phyloP scores from a whole-genome alignment of 1,140 invertebrate genomes.

The Tetraneura akinire region DNA sequence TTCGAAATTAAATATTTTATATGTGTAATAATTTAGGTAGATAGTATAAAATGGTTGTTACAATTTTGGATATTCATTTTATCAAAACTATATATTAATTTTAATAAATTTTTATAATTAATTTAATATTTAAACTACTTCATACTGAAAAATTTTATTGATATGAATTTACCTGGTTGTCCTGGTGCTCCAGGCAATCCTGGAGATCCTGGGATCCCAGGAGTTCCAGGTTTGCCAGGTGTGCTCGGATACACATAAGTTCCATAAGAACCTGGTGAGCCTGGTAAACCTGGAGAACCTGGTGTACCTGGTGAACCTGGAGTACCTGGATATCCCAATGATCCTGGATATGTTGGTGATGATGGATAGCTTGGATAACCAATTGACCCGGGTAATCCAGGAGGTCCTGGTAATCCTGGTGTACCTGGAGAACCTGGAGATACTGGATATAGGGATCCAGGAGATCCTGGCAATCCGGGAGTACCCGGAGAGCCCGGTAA shows the following conservation, averaged over 20 bases:
- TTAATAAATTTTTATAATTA: too few species aligned
- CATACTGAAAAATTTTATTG: too few species aligned
- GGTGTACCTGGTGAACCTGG: slow-evolving; percentile 54
- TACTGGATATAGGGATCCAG: not conserved
- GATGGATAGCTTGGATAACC: not conserved
- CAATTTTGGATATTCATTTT: too few species aligned
- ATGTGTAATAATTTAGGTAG: too few species aligned
- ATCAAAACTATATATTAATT: too few species aligned
- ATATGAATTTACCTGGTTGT: not conserved
- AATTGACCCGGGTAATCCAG: slow-evolving; percentile 8
- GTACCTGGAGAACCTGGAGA: slow-evolving; percentile 1
- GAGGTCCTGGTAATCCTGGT: slow-evolving; percentile 26
- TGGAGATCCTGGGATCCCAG: slow-evolving; percentile 53
- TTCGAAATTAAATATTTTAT: not conserved
- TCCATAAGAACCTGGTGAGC: slow-evolving; percentile 52
- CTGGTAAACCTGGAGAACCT: slow-evolving; percentile 51
- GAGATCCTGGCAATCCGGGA: slow-evolving; percentile 46
- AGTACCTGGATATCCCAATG: not conserved
- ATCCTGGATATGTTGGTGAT: not conserved
- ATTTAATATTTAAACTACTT: too few species aligned
- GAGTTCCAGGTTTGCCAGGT: slow-evolving; percentile 54
- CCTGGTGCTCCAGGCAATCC: slow-evolving; percentile 52
- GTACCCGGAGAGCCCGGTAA: slow-evolving; percentile 4
- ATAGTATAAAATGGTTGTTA: too few species aligned
- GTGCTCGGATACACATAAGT: slow-evolving; percentile 51